Conservation (phyloP, 2,113 vertebrate genomes). For the Gadus macrocephalus region DNA sequence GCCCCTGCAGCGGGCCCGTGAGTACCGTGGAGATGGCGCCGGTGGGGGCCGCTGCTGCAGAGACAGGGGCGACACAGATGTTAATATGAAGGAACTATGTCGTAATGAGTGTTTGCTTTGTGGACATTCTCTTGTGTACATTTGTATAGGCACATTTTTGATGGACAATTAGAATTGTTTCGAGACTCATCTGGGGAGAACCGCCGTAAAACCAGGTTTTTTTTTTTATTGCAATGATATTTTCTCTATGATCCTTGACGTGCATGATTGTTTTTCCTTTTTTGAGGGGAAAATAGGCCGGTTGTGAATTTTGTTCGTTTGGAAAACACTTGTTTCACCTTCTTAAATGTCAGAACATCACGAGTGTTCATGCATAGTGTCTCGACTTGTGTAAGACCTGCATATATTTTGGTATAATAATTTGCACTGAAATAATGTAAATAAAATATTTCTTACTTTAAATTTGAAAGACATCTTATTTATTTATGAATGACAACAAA, state of each 20-base stretch:
- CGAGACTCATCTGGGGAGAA: no score
- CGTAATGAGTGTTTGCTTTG: no score
- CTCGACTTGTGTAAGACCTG: slow-evolving; percentile 41
- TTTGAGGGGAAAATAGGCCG: slow-evolving; percentile 32
- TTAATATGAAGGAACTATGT: slow-evolving; percentile 50
- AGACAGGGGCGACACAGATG: slow-evolving; percentile 54
- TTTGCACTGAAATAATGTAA: slow-evolving; percentile 90
- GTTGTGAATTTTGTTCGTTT: slow-evolving; percentile 59
- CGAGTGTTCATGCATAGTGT: slow-evolving; percentile 58
- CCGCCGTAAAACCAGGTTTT: no score
- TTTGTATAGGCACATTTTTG: no score
- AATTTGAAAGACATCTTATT: no score
- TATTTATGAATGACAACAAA: no score
- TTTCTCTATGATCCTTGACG: slow-evolving; percentile 35
- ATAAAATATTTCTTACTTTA: slow-evolving; percentile 92
- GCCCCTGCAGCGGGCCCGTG: slow-evolving; percentile 60
- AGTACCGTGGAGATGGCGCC: slow-evolving; percentile 35
- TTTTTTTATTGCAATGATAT: slow-evolving; percentile 1
- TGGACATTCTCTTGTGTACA: no score
- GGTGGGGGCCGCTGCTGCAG: slow-evolving; percentile 12
- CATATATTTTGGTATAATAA: slow-evolving; percentile 70
- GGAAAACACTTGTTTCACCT: slow-evolving; percentile 61
- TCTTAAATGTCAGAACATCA: slow-evolving; percentile 52
- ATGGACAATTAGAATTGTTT: no score
- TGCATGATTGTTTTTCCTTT: slow-evolving; percentile 43